These are phyloP conservation scores for Fistularia commersonii DNA, from an alignment of 2,797 vertebrate genomes.

Conservation along the genomic window DNA sequence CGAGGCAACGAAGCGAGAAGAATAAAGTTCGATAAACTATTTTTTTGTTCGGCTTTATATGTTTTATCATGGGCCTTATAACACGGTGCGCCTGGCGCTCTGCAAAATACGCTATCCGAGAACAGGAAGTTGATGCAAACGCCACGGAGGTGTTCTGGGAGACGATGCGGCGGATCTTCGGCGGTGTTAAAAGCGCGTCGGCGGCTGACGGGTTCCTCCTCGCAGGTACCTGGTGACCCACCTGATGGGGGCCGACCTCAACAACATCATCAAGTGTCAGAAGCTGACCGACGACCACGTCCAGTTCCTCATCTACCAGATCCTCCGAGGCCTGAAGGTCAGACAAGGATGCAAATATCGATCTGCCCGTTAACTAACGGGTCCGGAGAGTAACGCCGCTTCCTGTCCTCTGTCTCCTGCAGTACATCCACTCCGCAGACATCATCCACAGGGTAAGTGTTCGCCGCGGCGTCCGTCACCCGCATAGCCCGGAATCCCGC, in stretches of 20 bases:
- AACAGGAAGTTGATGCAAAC: too few species aligned
- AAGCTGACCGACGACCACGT: conserved; percentile 98
- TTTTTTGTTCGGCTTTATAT: too few species aligned
- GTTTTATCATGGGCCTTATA: too few species aligned
- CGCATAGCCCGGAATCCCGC: not conserved
- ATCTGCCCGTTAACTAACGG: too few species aligned
- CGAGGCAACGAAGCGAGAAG: too few species aligned
- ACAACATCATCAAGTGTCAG: conserved; percentile 99
- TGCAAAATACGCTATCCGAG: too few species aligned
- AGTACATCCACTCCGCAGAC: conserved; percentile 98
- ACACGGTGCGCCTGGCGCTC: too few species aligned
- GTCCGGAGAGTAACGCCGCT: not conserved
- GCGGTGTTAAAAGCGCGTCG: not conserved
- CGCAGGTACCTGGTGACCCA: conserved; percentile 95
- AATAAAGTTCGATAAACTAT: too few species aligned
- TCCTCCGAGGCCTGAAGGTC: conserved; percentile 95
- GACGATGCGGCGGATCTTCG: too few species aligned
- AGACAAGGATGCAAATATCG: not conserved
- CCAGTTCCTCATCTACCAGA: conserved; percentile 99
- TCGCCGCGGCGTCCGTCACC: not conserved
- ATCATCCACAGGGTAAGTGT: conserved; percentile 97
- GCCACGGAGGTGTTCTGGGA: too few species aligned
- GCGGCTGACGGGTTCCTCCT: conserved; percentile 24
- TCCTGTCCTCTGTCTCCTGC: conserved; percentile 18
- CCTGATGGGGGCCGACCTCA: conserved; percentile 98